Conservation (phyloP, 2,888 invertebrate genomes). For the Nomada hirtipes region DNA sequence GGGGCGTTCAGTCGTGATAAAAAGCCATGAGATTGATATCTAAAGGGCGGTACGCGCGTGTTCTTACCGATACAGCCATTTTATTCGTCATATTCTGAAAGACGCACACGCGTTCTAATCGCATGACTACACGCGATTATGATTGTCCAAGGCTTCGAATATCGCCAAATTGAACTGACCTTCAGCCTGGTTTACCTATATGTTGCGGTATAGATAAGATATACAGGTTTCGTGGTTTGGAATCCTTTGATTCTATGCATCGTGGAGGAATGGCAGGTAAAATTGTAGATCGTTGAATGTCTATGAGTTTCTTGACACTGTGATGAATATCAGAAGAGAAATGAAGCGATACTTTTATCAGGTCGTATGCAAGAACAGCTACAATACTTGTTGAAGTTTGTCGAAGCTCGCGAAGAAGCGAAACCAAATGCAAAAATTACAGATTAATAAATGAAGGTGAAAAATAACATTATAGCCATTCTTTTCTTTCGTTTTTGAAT, state of each 20-base stretch:
- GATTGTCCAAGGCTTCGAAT: conserved; percentile 54
- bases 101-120: conserved; percentile 64
- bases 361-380: no score
- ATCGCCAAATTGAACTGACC: conserved; percentile 41
- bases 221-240: conserved; percentile 2
- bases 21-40: conserved; percentile 55
- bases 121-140: conserved; percentile 64
- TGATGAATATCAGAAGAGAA: background rate
- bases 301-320: background rate
- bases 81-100: conserved; percentile 49
- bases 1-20: conserved; percentile 37
- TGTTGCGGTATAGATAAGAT: conserved; percentile 15
- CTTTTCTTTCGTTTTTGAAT: no score
- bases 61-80: conserved; percentile 53
- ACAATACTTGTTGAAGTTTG: no score
- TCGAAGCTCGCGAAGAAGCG: no score
- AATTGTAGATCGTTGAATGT: background rate
- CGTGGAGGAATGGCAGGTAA: background rate
- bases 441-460: no score
- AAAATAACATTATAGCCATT: no score
- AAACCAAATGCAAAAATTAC: no score
- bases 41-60: conserved; percentile 41
- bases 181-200: conserved; percentile 9
- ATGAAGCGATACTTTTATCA: no score
- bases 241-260: conserved; percentile 18